Evolutionary conservation across 1,140 invertebrate genomes (phyloP).

Genomic region (Drosophila sproati): DNA sequence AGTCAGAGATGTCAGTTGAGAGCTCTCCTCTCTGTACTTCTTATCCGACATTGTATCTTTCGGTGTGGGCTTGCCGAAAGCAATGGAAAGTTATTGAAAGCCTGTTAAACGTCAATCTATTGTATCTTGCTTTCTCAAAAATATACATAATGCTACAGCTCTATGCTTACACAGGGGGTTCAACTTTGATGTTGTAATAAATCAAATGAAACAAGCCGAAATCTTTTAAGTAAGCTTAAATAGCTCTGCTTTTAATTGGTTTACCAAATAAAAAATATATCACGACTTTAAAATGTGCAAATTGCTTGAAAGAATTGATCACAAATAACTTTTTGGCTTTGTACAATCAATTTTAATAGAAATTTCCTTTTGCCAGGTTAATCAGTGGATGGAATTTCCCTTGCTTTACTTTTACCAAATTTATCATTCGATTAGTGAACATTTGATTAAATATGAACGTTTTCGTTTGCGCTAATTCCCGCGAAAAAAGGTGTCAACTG

Average conservation of each 20-base stretch:
- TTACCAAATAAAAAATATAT: not conserved
- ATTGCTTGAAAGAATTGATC: not conserved
- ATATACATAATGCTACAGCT: conserved; percentile 39
- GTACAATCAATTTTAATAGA: no score
- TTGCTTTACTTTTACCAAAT: no score
- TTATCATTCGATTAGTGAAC: no score
- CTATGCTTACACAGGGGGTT: conserved; percentile 5
- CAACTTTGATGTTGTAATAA: conserved; percentile 31
- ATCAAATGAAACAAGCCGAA: conserved; percentile 30
- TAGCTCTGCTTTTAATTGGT: conserved; percentile 11
- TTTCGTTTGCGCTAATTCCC: conserved; percentile 47
- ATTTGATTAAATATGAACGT: no score
- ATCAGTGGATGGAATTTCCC: no score
- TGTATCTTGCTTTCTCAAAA: conserved; percentile 37
- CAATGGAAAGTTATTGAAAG: conserved; percentile 75
- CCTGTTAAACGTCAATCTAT: conserved; percentile 50
- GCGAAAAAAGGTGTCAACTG: conserved; percentile 71
- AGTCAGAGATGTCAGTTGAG: conserved; percentile 67
- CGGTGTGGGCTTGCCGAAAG: conserved; percentile 66
- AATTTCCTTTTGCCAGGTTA: no score
- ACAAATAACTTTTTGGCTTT: no score
- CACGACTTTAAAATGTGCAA: not conserved
- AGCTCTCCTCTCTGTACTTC: conserved; percentile 33
- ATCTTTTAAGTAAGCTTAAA: conserved; percentile 2
- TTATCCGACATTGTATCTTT: conserved; percentile 55